Evolutionary conservation across 1,140 invertebrate species (phyloP).

Genomic region (Scaptodrosophila lebanonensis): DNA sequence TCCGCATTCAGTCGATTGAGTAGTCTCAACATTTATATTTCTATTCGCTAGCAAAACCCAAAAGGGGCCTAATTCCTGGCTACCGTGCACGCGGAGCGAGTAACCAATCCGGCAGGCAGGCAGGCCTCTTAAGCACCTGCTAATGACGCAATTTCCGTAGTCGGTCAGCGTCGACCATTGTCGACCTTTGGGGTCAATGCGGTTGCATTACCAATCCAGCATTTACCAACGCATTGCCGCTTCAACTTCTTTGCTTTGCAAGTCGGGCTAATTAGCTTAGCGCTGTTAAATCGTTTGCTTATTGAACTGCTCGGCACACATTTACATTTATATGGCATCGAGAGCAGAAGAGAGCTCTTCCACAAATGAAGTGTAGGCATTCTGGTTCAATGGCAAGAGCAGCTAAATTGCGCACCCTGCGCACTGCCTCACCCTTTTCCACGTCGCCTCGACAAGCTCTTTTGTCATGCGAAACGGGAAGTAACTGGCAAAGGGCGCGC

Average conservation of each 20-base stretch:
- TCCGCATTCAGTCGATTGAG: no score
- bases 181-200: constrained; percentile 31
- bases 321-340: constrained; percentile 41
- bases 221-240: background rate
- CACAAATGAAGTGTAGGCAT: background rate
- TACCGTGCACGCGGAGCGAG: no score
- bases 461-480: background rate
- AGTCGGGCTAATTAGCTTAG: constrained; percentile 39
- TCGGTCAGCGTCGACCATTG: constrained; percentile 22
- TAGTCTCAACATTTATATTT: no score
- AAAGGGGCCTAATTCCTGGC: no score
- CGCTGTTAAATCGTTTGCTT: constrained; percentile 36
- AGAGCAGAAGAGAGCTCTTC: background rate
- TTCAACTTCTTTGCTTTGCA: constrained; percentile 8
- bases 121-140: constrained; percentile 32
- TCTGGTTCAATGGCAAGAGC: background rate
- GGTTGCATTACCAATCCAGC: background rate
- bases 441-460: background rate
- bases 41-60: no score
- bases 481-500: background rate
- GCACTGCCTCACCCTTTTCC: background rate
- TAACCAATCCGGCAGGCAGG: no score
- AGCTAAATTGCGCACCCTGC: background rate
- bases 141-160: constrained; percentile 51
- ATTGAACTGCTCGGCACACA: constrained; percentile 32